Evolutionary conservation across 1,140 invertebrate species (phyloP), one percentile per base, ranked within the genome.

Genomic region (Samia ricini): DNA sequence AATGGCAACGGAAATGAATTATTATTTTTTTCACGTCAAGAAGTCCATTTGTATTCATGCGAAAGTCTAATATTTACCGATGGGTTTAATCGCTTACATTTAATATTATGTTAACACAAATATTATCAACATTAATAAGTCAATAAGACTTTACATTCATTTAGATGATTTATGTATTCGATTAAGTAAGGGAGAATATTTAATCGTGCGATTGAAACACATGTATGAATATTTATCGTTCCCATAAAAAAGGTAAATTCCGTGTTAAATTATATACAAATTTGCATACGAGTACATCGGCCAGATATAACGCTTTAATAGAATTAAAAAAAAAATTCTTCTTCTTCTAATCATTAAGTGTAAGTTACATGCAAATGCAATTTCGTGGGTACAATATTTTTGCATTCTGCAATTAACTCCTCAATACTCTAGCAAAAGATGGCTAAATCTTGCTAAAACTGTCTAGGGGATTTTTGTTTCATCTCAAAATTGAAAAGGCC

Each of bases 201-300:
- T 42, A 42, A 42, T 42, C 33, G 33, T 12, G 7, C n/a, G 33
- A 12, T 42, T 42, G n/a, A 42, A 42, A 42, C 15, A 42, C 12
- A 3, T n/a, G n/a, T n/a, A n/a, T 42, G n/a, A 42, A 42, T 42
- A 15, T 42, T 42, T 15, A 42, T 15, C n/a, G 33, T 63, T 57
- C 50, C 71, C 80, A 83, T 73, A 76, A 77, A 68, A 76, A 55
- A 55, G 15, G 6, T 12, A 19, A 55, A 55, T 4, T 10, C 2
- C 22, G 52, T 55, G 52, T 55, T 55, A 55, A 55, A 55, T 55
- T 55, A 24, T 2, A 22, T 19, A 26, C 33, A 42, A 42, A 7
- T 15, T 42, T 42, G 8, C 3, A 42, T 15, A 42, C 12, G 33
- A 42, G n/a, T 42, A 15, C 10, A 42, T 10, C n/a, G n/a, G n/a